Conservation (phyloP, 2,797 vertebrate genomes). For the Enteromius treurensis region DNA sequence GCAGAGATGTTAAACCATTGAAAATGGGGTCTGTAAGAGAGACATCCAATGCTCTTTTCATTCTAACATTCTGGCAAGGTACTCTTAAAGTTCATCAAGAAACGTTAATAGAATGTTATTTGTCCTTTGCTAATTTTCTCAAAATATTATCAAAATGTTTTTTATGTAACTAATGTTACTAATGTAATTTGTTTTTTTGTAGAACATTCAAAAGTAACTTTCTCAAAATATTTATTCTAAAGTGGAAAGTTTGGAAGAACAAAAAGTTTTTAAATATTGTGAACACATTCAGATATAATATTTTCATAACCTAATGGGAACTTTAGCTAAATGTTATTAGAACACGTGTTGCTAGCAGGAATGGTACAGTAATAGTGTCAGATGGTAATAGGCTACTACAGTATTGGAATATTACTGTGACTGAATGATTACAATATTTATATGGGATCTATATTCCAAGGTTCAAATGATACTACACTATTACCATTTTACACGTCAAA, state of each 20-base stretch:
- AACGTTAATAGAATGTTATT: not conserved
- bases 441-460: not conserved
- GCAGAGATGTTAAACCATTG: not conserved
- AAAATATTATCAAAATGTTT: not conserved
- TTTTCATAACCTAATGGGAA: not conserved
- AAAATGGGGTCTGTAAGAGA: not conserved
- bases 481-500: not conserved
- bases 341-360: not conserved
- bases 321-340: not conserved
- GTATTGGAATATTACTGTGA: not conserved
- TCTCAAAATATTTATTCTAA: not conserved
- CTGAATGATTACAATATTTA: not conserved
- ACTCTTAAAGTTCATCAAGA: not conserved
- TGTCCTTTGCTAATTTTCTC: not conserved
- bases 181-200: not conserved
- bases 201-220: not conserved
- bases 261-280: no score
- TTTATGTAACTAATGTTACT: not conserved
- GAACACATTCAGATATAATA: not conserved
- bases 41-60: not conserved
- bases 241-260: no score
- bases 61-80: not conserved
- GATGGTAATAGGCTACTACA: not conserved
- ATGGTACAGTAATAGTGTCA: not conserved
- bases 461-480: not conserved